phyloP scores from a whole-genome alignment of 2,113 vertebrate species.

The Aldabrachelys gigantea region DNA sequence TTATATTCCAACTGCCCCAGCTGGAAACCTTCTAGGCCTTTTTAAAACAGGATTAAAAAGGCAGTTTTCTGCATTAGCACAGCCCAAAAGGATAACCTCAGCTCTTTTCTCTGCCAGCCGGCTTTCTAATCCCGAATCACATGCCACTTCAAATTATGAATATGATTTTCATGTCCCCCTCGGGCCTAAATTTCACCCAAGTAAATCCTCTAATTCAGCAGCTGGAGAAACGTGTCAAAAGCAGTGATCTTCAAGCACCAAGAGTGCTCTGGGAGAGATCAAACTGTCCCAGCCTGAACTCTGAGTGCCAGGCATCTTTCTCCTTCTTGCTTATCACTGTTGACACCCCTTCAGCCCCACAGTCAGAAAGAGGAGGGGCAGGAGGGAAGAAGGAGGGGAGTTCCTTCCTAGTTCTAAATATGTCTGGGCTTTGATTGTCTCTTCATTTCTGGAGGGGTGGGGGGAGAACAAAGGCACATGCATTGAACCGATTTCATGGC shows the following conservation, averaged over 20 bases:
- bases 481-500: background rate
- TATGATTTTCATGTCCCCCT: slow-evolving; percentile 81
- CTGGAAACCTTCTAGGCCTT: slow-evolving; percentile 75
- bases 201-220: slow-evolving; percentile 82
- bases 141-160: slow-evolving; percentile 85
- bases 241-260: slow-evolving; percentile 74
- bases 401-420: slow-evolving; percentile 29
- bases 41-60: slow-evolving; percentile 78
- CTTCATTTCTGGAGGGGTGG: slow-evolving; percentile 6
- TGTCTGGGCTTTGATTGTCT: slow-evolving; percentile 5
- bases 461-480: background rate
- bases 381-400: background rate
- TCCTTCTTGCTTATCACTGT: slow-evolving; percentile 43
- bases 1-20: slow-evolving; percentile 73
- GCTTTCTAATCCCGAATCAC: slow-evolving; percentile 82
- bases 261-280: slow-evolving; percentile 73
- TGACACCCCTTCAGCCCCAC: slow-evolving; percentile 29
- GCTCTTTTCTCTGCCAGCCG: slow-evolving; percentile 80
- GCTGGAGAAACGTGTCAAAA: slow-evolving; percentile 76
- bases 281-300: slow-evolving; percentile 68
- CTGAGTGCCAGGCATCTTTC: slow-evolving; percentile 37
- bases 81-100: slow-evolving; percentile 76
- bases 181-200: slow-evolving; percentile 81
- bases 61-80: slow-evolving; percentile 78
- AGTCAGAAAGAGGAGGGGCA: slow-evolving; percentile 16